phyloP scores from a whole-genome alignment of 2,113 vertebrate genomes.

The Cyanocitta stelleri region DNA sequence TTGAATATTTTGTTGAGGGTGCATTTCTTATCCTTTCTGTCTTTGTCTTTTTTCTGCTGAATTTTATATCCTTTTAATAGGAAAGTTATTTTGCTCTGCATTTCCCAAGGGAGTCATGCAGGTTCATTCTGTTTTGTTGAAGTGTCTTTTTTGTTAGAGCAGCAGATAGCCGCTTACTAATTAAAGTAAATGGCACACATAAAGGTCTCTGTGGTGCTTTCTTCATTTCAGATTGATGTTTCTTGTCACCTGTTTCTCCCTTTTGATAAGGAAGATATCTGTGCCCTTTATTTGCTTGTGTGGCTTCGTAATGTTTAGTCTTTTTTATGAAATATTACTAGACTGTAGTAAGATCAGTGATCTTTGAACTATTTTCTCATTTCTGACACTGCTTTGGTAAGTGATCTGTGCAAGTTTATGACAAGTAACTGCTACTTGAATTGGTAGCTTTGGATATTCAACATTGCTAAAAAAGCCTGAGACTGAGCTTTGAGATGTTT shows the following conservation, averaged over 20 bases:
- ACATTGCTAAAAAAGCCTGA: neutral
- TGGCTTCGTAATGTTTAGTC: neutral
- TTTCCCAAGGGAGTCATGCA: neutral
- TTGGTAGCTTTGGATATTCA: neutral
- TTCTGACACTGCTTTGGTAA: neutral
- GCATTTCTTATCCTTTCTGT: neutral
- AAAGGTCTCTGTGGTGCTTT: neutral
- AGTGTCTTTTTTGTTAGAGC: slow-evolving; percentile 4
- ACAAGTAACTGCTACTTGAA: neutral
- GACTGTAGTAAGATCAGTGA: neutral
- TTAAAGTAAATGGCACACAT: slow-evolving; percentile 7
- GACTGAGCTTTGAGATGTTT: neutral
- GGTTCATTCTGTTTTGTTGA: neutral
- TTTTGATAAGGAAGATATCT: neutral
- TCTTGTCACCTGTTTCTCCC: neutral
- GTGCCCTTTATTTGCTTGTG: neutral
- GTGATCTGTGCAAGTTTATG: neutral
- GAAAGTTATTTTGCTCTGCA: neutral
- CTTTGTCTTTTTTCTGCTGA: neutral
- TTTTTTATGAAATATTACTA: neutral
- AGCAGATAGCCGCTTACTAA: neutral
- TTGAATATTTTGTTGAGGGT: neutral
- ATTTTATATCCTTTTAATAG: neutral
- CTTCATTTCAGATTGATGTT: neutral
- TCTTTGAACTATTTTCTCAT: neutral